A percentile compares a stretch with the other conserved stretches of the same genome.
These are phyloP conservation scores for Eufriesea mexicana DNA, from an alignment of 1,140 invertebrate species.

Conservation along the genomic window DNA sequence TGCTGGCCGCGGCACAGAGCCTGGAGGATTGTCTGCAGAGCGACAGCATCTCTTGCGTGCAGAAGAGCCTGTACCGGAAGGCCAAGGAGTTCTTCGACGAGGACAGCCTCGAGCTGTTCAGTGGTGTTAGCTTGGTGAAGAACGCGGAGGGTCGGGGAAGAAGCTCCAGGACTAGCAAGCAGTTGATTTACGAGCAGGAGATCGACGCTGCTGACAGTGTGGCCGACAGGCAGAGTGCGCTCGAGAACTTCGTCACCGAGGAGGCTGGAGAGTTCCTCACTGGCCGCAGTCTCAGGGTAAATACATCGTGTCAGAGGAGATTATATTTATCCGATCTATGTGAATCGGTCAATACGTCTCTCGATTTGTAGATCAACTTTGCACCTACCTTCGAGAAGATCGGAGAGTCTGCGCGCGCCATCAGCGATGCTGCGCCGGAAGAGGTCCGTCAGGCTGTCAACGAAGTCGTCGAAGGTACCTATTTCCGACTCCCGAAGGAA, in stretches of 20 bases:
- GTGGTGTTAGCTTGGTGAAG: slow-evolving; percentile 84
- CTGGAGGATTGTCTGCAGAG: slow-evolving; percentile 84
- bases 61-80: slow-evolving; percentile 84
- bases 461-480: slow-evolving; percentile 84
- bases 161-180: slow-evolving; percentile 77
- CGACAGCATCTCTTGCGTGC: slow-evolving; percentile 87
- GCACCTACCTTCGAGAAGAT: slow-evolving; percentile 79
- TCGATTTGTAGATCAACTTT: slow-evolving; percentile 81
- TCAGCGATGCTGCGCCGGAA: slow-evolving; percentile 80
- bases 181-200: slow-evolving; percentile 80
- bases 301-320: not conserved
- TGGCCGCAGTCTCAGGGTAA: slow-evolving; percentile 83
- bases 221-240: slow-evolving; percentile 83
- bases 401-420: slow-evolving; percentile 82
- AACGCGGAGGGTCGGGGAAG: slow-evolving; percentile 71
- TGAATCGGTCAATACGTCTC: not conserved
- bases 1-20: slow-evolving; percentile 69
- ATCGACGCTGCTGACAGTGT: slow-evolving; percentile 82
- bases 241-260: slow-evolving; percentile 84
- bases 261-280: slow-evolving; percentile 84
- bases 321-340: not conserved
- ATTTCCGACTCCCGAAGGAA: not conserved
- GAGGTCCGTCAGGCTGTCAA: slow-evolving; percentile 83
- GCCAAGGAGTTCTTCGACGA: slow-evolving; percentile 85
- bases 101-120: slow-evolving; percentile 83